These are phyloP conservation scores for Calameuta filiformis DNA, from an alignment of 2,888 invertebrate genomes.

Conservation along the genomic window DNA sequence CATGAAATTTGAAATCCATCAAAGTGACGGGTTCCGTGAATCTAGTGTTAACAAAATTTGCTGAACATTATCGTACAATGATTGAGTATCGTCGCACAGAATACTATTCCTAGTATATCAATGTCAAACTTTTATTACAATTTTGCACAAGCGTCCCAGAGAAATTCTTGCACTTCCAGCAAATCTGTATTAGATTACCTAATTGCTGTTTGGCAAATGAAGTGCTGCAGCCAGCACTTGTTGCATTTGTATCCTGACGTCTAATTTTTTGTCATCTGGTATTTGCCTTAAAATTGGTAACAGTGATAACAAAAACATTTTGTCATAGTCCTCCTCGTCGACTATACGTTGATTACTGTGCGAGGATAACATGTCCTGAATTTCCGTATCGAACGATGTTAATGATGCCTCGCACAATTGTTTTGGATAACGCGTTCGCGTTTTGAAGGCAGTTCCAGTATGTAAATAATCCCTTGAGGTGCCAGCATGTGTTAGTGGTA, in stretches of 20 bases:
- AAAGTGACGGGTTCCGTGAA: too few relatives aligned
- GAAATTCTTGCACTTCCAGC: not conserved
- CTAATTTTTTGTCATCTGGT: slow-evolving; percentile 57
- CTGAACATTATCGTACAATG: not conserved
- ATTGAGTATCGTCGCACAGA: too few relatives aligned
- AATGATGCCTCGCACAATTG: slow-evolving; percentile 53
- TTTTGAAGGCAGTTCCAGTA: slow-evolving; percentile 1
- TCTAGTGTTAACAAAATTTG: not conserved
- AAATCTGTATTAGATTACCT: not conserved
- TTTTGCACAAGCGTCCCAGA: not conserved
- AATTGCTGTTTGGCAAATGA: slow-evolving; percentile 17
- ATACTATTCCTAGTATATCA: too few relatives aligned
- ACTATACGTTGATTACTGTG: slow-evolving; percentile 44
- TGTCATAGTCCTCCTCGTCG: slow-evolving; percentile 60
- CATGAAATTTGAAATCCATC: too few relatives aligned
- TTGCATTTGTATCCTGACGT: slow-evolving; percentile 61
- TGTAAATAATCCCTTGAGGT: slow-evolving; percentile 28
- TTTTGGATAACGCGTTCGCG: slow-evolving; percentile 39
- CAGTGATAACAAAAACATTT: slow-evolving; percentile 59
- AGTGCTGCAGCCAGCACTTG: slow-evolving; percentile 45
- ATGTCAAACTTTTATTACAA: too few relatives aligned
- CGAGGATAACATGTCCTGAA: slow-evolving; percentile 51
- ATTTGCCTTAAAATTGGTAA: slow-evolving; percentile 55
- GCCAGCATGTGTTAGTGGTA: slow-evolving; percentile 39
- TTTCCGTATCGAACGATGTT: slow-evolving; percentile 51